These are phyloP conservation scores for Neoascia interrupta DNA, from an alignment of 2,888 invertebrate genomes.

Conservation along the genomic window DNA sequence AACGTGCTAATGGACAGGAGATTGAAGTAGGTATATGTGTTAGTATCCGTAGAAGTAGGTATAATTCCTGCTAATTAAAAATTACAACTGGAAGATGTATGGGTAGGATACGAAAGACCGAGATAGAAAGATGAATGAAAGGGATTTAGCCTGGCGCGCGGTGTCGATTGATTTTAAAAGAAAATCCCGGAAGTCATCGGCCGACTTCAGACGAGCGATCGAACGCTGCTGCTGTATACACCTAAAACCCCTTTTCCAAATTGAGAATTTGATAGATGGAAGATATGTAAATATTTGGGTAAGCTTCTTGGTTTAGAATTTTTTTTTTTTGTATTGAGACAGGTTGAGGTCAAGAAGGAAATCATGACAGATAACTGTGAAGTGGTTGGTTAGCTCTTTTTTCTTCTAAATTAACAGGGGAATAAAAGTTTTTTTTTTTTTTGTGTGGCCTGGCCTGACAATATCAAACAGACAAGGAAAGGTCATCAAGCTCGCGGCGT, in stretches of 20 bases:
- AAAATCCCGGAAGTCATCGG: conserved; percentile 30
- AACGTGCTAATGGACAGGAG: conserved; percentile 38
- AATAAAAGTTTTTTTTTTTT: no score
- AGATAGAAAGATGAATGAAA: conserved; percentile 47
- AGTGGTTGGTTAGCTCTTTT: no score
- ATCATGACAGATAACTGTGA: conserved; percentile 1
- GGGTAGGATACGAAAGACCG: neutral
- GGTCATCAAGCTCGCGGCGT: no score
- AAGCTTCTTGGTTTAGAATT: neutral
- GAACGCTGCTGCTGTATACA: no score
- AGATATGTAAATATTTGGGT: conserved; percentile 38
- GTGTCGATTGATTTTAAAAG: conserved; percentile 26
- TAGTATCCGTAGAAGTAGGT: conserved; percentile 14
- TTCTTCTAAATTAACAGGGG: no score
- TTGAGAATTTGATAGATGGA: neutral
- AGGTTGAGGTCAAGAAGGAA: conserved; percentile 22
- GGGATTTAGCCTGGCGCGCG: conserved; percentile 17
- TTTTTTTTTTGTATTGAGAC: neutral
- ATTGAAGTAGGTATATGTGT: conserved; percentile 3
- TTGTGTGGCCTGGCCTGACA: no score
- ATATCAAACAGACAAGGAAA: no score
- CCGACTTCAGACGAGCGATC: neutral
- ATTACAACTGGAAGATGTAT: conserved; percentile 60
- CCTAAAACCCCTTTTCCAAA: neutral
- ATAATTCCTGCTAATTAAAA: conserved; percentile 65